Evolutionary conservation across 1,140 invertebrate genomes (phyloP).

Genomic region (Hylaeus volcanicus): DNA sequence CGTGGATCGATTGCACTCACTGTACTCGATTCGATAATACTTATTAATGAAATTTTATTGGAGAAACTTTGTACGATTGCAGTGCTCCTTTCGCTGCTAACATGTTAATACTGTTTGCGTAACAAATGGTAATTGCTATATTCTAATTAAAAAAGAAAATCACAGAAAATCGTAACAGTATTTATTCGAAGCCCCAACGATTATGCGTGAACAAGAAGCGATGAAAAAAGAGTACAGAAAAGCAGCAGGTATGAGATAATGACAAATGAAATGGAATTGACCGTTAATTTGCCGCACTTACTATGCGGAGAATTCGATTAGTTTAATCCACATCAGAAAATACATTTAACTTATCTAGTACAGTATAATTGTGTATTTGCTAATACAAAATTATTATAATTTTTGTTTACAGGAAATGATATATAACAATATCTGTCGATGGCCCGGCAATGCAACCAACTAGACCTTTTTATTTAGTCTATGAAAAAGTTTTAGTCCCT

Average conservation of each 20-base stretch:
- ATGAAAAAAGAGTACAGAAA: not conserved
- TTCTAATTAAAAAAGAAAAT: no score
- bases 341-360: constrained; percentile 33
- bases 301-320: constrained; percentile 19
- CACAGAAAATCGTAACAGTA: not conserved
- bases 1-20: constrained; percentile 30
- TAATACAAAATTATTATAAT: constrained; percentile 34
- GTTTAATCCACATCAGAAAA: constrained; percentile 14
- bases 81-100: not conserved
- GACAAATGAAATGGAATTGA: not conserved
- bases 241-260: not conserved
- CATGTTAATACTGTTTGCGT: not conserved
- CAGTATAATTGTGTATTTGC: not conserved
- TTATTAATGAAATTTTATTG: not conserved
- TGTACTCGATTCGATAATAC: constrained; percentile 5
- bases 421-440: not conserved
- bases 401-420: constrained; percentile 8
- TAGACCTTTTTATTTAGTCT: not conserved
- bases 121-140: not conserved
- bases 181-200: not conserved
- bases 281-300: not conserved
- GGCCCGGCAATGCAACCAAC: not conserved
- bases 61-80: not conserved
- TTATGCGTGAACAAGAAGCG: no score
- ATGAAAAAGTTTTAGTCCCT: not conserved